Base-by-base conservation (phyloP, 2,113 vertebrate genomes). In the Rhagologus leucostigma region DNA sequence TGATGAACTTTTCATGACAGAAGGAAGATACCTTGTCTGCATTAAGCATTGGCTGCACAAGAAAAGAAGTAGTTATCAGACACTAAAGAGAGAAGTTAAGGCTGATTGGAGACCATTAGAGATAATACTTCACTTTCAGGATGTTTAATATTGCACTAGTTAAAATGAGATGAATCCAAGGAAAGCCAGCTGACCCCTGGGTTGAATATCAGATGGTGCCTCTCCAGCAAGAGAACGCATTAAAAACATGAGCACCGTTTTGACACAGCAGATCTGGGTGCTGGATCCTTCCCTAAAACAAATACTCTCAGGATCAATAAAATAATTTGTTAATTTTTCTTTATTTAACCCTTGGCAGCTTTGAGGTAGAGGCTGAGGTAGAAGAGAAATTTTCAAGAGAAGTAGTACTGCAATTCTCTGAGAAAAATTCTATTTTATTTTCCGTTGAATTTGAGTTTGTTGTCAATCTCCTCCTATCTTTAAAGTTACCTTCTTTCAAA, bases 11-110 rank as follows among this genome's bases (percentile, higher is more conserved):
- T 27, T 50, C 33, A 52, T 39, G 59, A 19, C 5, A 71, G 49
- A 80, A 76, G 6, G 29, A 63, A 84, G 7, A 14, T 0, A 0
- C 11, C 0, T 1, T 50, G 33, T 67, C 63, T 91, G 13, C n/a
- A 24, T 30, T 37, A 62, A 74, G 37, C 26, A 29, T 11, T 44
- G 30, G 1, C 37, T 69, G 33, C 33, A 21, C 41, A 42, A 62
- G 41, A n/a, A 37, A 35, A 10, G 16, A 9, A 4, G 4, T 32
- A 7, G 22, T 59, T 55, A 22, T 75, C 46, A 57, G 57, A 57
- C 5, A 24, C 4, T 17, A 73, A 71, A 79, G 29, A 37, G 20
- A 42, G 9, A 76, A 62, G 10, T 17, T 62, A 65, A 32, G 53
- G 10, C 3, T 60, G 21, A 55, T 7, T 44, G 18, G 42, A 44